Base-by-base conservation (phyloP, 1,140 invertebrate species). In the Zaprionus africanus region DNA sequence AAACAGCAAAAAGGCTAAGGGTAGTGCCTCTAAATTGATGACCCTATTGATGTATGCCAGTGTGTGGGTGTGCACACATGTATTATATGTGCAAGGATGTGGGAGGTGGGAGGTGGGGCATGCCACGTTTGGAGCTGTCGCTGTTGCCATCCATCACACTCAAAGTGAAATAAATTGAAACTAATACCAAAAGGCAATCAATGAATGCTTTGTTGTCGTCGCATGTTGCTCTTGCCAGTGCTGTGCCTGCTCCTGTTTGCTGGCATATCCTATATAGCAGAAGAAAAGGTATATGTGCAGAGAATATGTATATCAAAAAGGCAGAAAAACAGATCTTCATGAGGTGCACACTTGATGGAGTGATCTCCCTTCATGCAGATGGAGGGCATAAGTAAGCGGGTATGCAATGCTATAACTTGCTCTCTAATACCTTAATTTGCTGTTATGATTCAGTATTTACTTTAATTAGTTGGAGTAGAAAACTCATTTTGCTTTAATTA, bases 101-200 rank as follows among this genome's bases (percentile, higher is more conserved):
- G 22, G 22, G 22, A 22, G 22, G 22, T 22, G 22, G 22, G 31
- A 24, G 31, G 61, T 28, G 57, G 57, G 31, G 72, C 57, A 46
- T 59, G 54, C 36, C 78, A 76, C 78, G 79, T 65, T 82, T 57
- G 76, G 28, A 60, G 69, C 74, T 82, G 79, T 78, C 74, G 81
- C 82, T 80, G 62, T 53, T 85, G 82, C 78, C 82, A 85, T 85
- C 82, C 75, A 85, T 85, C 82, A 85, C 82, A 79, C 78, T 85
- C 78, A 80, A 81, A 81, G 82, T 70, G 82, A 84, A 84, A 84
- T 84, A 85, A 85, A 84, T 85, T 84, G 82, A 84, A 84, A 84
- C 82, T 84, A 85, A 84, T 85, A 68, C 82, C 82, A 76, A 81
- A 85, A 84, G 82, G 81, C 82, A 81, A 84, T 84, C 82, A 84